Evolutionary conservation across 2,888 invertebrate genomes (phyloP), one percentile per base, ranked within the genome.

Genomic region (Harmothoe impar): DNA sequence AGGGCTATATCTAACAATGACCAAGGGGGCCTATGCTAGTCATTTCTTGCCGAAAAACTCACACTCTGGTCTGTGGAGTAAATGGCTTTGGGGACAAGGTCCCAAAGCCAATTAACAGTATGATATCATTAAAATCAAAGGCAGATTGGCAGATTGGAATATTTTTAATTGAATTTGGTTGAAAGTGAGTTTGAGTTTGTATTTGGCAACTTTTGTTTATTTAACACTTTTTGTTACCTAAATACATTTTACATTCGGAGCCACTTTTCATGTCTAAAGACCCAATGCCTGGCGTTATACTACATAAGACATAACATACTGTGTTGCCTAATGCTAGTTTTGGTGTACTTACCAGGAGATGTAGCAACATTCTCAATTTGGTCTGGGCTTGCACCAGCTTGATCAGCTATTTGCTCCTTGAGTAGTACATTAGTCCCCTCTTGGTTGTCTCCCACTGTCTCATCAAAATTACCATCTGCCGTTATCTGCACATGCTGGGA

Each of bases 401-500:
- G 72, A 25, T n/a, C n/a, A n/a, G 20, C 23, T 25, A 72, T 5
- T 72, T 72, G 72, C 15, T 29, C 72, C 72, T 29, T n/a, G 29
- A 72, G 72, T 1, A 25, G 15, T 15, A 72, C 3, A 25, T 72
- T 29, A 3, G 72, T 72, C 5, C 72, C 72, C 0, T 25, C 72
- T 17, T n/a, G 72, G 72, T 72, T 72, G 72, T 72, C 17, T 15
- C 72, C 72, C 25, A 72, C 72, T 3, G 72, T 29, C 29, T 25
- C 7, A 15, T 29, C 29, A 25, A n/a, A 72, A 25, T 72, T 25
- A 72, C 25, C 25, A 25, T 23, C 15, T 15, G 72, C 72, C 17
- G 1, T 72, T 72, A 72, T 72, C 72, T 72, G 72, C 29, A 72
- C 72, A 31, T 72, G 72, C 72, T 72, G 25, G 72, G 72, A 72